A percentile compares a stretch with the other conserved stretches of the same genome.
Conservation (phyloP, 2,113 vertebrate genomes). For the Crotalus helleri region DNA sequence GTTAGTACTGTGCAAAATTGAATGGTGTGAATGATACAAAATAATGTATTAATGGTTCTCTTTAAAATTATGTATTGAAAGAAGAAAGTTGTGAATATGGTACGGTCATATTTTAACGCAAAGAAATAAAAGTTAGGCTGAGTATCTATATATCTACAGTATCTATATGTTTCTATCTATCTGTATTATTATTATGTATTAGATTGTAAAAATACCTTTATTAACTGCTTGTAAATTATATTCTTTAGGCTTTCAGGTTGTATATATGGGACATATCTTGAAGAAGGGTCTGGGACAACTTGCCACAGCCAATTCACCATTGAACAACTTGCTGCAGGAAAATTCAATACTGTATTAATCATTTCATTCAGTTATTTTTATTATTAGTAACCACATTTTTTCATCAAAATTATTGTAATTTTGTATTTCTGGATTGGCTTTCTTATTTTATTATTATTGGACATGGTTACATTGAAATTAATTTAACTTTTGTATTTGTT, state of each 20-base stretch:
- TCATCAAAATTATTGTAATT: background rate
- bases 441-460: background rate
- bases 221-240: background rate
- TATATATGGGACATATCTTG: background rate
- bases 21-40: background rate
- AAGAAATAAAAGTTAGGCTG: background rate
- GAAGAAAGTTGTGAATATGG: conserved; percentile 1
- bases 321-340: background rate
- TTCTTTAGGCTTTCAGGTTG: background rate
- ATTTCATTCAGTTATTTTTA: background rate
- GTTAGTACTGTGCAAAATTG: conserved; percentile 24
- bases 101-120: background rate
- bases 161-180: background rate
- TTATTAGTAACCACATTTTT: background rate
- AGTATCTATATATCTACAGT: too few relatives aligned
- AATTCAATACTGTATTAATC: background rate
- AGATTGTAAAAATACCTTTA: background rate
- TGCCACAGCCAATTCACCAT: too few relatives aligned
- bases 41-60: conserved; percentile 25
- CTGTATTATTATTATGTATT: background rate
- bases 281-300: background rate
- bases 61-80: conserved; percentile 27
- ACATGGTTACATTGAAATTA: background rate
- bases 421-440: background rate
- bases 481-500: background rate